Percentiles rank a stretch among this genome's conserved stretches.
Evolutionary conservation across 2,797 vertebrate species (phyloP).

Genomic region (Pteronotus mesoamericanus): DNA sequence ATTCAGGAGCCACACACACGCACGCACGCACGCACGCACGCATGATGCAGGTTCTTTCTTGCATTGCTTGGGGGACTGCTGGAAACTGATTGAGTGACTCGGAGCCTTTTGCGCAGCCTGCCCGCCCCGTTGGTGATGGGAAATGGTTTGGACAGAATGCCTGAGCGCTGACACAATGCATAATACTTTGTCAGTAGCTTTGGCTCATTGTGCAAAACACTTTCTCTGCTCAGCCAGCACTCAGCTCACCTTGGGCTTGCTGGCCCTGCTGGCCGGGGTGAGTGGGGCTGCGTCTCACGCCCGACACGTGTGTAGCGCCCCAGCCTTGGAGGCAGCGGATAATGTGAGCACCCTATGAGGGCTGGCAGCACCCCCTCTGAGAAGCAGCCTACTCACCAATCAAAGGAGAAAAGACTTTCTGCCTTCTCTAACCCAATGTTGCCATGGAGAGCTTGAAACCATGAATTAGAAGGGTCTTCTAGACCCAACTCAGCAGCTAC

Average conservation of each 20-base stretch:
- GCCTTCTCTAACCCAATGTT: neutral
- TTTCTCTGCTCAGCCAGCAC: neutral
- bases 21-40: neutral
- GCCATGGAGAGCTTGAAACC: neutral
- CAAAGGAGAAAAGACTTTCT: neutral
- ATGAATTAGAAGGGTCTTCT: neutral
- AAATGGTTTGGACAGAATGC: neutral
- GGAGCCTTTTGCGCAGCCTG: neutral
- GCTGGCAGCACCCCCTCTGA: neutral
- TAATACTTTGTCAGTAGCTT: neutral
- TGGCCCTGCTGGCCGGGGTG: neutral
- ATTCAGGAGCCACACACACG: neutral
- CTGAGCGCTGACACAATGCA: neutral
- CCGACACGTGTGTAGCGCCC: rapidly evolving
- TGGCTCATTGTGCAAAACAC: neutral
- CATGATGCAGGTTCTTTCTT: neutral
- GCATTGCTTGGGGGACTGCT: rapidly evolving
- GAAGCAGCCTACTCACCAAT: neutral
- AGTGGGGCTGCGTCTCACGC: neutral
- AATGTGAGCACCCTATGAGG: rapidly evolving
- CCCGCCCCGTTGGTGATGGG: neutral
- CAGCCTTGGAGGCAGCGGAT: neutral
- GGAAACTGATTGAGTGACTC: neutral
- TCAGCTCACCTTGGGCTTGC: neutral
- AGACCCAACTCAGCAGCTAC: neutral